Evolutionary conservation across 2,888 invertebrate species (phyloP), one percentile per base, ranked within the genome.

Genomic region (Pristionchus japonicus): DNA sequence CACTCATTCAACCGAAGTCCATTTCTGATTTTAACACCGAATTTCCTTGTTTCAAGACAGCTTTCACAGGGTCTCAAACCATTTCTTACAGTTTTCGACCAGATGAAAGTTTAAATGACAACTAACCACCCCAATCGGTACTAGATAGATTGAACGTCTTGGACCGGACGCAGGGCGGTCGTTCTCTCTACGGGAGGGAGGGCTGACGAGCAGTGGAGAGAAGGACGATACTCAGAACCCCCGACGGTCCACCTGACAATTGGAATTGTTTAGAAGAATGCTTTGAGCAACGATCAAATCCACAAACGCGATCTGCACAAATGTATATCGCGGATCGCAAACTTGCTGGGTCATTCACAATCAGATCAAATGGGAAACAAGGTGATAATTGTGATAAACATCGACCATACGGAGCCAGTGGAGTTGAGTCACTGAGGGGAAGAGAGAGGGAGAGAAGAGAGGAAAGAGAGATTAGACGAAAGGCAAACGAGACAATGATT

Each of bases 121-220:
- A 31, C 34, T 20, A 27, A 77, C 77, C 77, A 77, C 77, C 77
- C 77, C 77, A 77, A 77, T 77, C 77, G 43, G 77, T 77, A 47
- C 47, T 77, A 0, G 77, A 40, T 40, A 77, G 77, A 77, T n/a
- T 77, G 77, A 77, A 77, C 77, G 77, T 77, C 77, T 40, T 77
- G 77, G 27, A 23, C 43, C 43, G 77, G 17, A 20, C 70, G 34
- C 13, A 31, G 34, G 70, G 37, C 70, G 15, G 64, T 70, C 70
- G 37, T 6, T 74, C 70, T 37, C 34, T 47, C 47, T 27, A 77
- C 20, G 40, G 70, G 31, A 34, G 43, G 77, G 70, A 20, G 17
- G 43, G 77, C 7, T 77, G 77, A 43, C 77, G 43, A 40, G 77
- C 47, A 77, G 77, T 47, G n/a, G 77, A 6, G 47, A 77, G 43